Evolutionary conservation across 2,113 vertebrate species (phyloP), one percentile per base, ranked within the genome.

Genomic region (Platycercus adscitus): DNA sequence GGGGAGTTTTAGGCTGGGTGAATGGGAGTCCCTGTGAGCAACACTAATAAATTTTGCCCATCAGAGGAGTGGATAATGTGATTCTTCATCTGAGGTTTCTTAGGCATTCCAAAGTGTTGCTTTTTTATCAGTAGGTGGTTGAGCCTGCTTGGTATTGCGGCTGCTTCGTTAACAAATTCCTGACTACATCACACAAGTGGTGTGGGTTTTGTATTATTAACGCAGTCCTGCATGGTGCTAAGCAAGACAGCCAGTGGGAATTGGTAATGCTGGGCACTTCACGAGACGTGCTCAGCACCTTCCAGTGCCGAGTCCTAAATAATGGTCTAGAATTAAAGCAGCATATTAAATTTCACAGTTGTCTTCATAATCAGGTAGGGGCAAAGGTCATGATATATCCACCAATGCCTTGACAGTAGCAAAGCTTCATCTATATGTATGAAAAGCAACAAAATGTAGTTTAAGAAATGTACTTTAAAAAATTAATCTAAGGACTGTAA

Each of bases 401-500:
- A 69, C n/a, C 50, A 81, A 41, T 43, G 63, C 37, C 61, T 78
- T 9, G 8, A 86, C 44, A 76, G 35, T 26, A 44, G 65, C 41
- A 85, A 92, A 95, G 17, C 33, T 91, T 91, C 60, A 68, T 50
- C 63, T 94, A 13, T 81, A 64, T 83, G 23, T 64, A 55, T 89
- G 83, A 91, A 96, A 93, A 92, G 63, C 72, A 86, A 77, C 44
- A 88, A 95, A 91, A 82, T 73, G 31, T 61, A 55, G 63, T 91
- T 95, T 82, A 88, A 94, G 81, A 72, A 83, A 81, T 73, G 82
- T 81, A n/a, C 13, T 75, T 92, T 65, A 41, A 94, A 95, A 96
- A 94, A 58, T 89, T 89, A 66, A 92, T 91, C 65, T 79, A 49
- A 87, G 2, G 8, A 50, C 35, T 76, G 52, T 29, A 89, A 91